Evolutionary conservation across 2,888 invertebrate species (phyloP).

Genomic region (Tolmerus cingulatus): DNA sequence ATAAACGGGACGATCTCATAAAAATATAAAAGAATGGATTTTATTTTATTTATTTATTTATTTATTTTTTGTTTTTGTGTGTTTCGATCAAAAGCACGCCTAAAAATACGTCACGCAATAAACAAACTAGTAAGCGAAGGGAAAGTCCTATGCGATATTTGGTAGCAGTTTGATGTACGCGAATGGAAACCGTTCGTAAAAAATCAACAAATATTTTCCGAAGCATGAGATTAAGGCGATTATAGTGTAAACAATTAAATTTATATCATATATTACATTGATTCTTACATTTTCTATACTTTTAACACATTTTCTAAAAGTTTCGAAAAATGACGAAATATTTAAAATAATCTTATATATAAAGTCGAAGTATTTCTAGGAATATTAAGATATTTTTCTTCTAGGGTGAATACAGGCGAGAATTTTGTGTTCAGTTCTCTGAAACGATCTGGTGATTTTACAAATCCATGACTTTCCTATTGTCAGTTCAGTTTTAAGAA

Average conservation of each 20-base stretch:
- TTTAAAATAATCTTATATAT: slow-evolving; percentile 22
- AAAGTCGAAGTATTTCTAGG: slow-evolving; percentile 19
- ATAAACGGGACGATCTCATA: not conserved
- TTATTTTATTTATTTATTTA: not conserved
- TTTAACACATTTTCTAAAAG: slow-evolving; percentile 6
- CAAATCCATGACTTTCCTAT: not conserved
- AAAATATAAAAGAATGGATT: not conserved
- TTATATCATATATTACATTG: slow-evolving; percentile 1
- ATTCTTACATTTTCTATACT: slow-evolving; percentile 34
- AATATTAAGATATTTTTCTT: slow-evolving; percentile 44
- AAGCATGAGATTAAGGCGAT: not conserved
- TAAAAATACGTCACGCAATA: not conserved
- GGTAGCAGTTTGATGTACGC: not conserved
- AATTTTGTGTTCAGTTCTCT: slow-evolving; percentile 16
- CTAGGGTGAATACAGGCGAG: slow-evolving; percentile 42
- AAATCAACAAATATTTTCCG: not conserved
- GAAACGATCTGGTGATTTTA: not conserved
- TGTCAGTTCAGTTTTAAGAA: not conserved
- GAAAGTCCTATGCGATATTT: slow-evolving; percentile 1
- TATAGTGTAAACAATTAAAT: slow-evolving; percentile 6
- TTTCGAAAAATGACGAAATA: slow-evolving; percentile 21
- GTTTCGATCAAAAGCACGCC: not conserved
- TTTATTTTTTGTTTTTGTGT: not conserved
- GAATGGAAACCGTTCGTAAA: not conserved
- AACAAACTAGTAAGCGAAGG: slow-evolving; percentile 25